Percentiles rank a stretch among this genome's conserved stretches.
Evolutionary conservation across 1,140 invertebrate genomes (phyloP).

Genomic region (Metopolophium dirhodum): DNA sequence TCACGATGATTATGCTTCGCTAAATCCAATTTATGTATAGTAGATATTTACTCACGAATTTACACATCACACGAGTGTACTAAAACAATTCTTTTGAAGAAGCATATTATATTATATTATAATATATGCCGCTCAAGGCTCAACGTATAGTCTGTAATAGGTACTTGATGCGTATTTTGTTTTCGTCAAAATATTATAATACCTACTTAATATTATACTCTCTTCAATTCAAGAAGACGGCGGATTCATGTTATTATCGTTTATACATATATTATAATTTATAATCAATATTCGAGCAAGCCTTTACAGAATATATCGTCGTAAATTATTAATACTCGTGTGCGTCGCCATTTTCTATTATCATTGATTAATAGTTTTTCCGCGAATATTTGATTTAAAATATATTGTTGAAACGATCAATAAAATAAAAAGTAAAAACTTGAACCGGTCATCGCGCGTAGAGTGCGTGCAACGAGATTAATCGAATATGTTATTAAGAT

Average conservation of each 20-base stretch:
- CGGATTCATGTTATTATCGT: background rate
- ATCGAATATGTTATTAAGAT: slow-evolving; percentile 38
- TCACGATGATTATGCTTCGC: background rate
- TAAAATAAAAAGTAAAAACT: background rate
- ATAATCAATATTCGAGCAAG: background rate
- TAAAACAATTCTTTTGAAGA: slow-evolving; percentile 12
- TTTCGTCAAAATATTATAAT: background rate
- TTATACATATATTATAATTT: too few species aligned
- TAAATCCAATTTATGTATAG: slow-evolving; percentile 15
- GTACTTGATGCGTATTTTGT: background rate
- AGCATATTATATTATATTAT: background rate
- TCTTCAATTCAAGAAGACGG: background rate
- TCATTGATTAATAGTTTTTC: background rate
- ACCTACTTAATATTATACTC: background rate
- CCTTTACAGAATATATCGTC: background rate
- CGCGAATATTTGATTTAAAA: background rate
- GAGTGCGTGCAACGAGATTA: slow-evolving; percentile 37
- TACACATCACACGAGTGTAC: background rate
- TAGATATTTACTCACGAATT: background rate
- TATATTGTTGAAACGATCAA: background rate
- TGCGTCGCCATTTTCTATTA: background rate
- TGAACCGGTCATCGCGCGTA: background rate
- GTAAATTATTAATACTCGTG: background rate
- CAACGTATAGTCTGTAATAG: background rate
- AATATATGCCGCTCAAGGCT: background rate